Base-by-base conservation (phyloP, 2,888 invertebrate species). In the Latrodectus elegans region DNA sequence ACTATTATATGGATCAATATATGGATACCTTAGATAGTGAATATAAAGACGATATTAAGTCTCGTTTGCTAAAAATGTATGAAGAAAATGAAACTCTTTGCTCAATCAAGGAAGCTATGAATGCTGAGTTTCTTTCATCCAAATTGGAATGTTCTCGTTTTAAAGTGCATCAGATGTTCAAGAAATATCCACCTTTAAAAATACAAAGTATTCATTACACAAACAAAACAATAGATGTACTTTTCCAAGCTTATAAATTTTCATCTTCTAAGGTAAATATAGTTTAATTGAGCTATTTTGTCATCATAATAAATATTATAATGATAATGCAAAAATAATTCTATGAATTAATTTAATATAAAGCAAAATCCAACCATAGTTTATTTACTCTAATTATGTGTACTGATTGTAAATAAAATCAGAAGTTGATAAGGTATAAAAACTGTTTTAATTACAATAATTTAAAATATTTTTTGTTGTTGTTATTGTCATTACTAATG, bases 171-270 rank as follows among this genome's bases (percentile, higher is more conserved):
- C 53, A 49, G 11, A 22, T 86, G 26, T 67, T 86, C 49, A 17
- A 67, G 3, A 80, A 26, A 22, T 81, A 76, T 72, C 75, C 81
- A 65, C 70, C 81, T 12, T 53, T 86, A 17, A 51, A 67, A 26
- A 8, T 55, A 8, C 86, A 86, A 53, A 86, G 86, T 64, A 79
- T 81, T 65, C 26, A 49, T 12, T 72, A 65, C 51, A 86, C 81
- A 8, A 15, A 75, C 38, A 71, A 55, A 22, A 8, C 81, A n/a
- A 52, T 86, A 53, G 71, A 81, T 71, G n/a, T 81, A 11, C 60
- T 86, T 3, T 49, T 75, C 17, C 10, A 72, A 52, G 38, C 26
- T 17, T 81, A 71, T 53, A 22, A 68, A n/a, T 71, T 86, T 17
- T 49, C 81, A 49, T 8, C 22, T 38, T 52, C 80, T 49, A 80